Evolutionary conservation across 2,888 invertebrate species (phyloP).

Genomic region (Hartigia nigra): DNA sequence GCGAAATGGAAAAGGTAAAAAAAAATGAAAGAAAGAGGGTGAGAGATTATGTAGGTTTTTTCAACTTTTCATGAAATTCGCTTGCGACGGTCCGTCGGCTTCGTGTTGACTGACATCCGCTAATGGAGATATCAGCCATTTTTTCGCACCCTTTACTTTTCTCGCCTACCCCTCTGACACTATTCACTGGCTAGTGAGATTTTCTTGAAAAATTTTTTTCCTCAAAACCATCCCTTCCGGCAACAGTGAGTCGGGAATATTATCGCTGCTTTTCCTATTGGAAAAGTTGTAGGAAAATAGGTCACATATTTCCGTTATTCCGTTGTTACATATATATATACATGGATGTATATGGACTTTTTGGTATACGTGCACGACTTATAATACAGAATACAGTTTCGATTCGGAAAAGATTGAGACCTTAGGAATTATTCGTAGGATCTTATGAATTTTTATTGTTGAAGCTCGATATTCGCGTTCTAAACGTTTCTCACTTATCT

Average conservation of each 20-base stretch:
- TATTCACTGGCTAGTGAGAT: neutral
- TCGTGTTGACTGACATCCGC: conserved; percentile 8
- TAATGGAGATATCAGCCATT: conserved; percentile 8
- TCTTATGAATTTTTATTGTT: neutral
- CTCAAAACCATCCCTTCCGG: no score
- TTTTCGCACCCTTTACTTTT: neutral
- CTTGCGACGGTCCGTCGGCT: neutral
- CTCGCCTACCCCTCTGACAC: neutral
- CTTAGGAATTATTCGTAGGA: neutral
- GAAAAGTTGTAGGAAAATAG: no score
- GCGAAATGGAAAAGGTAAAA: neutral
- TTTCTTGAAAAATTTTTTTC: neutral
- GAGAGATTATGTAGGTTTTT: neutral
- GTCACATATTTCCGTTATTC: neutral
- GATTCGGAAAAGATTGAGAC: neutral
- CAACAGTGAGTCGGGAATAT: no score
- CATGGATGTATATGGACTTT: no score
- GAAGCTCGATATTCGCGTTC: neutral
- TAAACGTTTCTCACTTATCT: neutral
- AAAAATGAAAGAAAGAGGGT: neutral
- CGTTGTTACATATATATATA: neutral
- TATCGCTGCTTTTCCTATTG: no score
- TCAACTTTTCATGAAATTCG: conserved; percentile 5
- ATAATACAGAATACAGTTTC: no score
- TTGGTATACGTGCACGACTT: no score